Evolutionary conservation across 2,888 invertebrate species (phyloP).

Genomic region (Cosmia trapezina): DNA sequence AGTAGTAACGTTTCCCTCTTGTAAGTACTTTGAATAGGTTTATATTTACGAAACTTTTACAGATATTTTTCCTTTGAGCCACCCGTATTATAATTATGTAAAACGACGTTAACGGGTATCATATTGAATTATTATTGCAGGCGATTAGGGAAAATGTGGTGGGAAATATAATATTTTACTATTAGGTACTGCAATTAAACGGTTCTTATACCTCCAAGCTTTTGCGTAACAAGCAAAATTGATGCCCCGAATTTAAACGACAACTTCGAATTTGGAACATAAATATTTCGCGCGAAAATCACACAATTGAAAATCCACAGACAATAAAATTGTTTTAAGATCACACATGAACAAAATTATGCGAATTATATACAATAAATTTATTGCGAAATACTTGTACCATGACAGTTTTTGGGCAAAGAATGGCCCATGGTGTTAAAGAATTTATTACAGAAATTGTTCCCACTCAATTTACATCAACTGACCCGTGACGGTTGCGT

Average conservation of each 20-base stretch:
- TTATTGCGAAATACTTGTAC: conserved; percentile 37
- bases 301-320: conserved; percentile 26
- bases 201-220: conserved; percentile 8
- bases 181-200: no score
- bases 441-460: conserved; percentile 51
- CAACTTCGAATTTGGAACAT: conserved; percentile 31
- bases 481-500: conserved; percentile 78
- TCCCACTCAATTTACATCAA: conserved; percentile 74
- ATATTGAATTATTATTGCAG: conserved; percentile 32
- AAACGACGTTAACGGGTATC: conserved; percentile 25
- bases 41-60: conserved; percentile 15
- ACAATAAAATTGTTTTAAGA: conserved; percentile 53
- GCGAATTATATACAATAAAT: conserved; percentile 51
- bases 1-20: conserved; percentile 29
- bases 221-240: conserved; percentile 23
- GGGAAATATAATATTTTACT: conserved; percentile 6
- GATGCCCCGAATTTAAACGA: conserved; percentile 7
- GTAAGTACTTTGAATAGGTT: conserved; percentile 44
- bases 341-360: conserved; percentile 36
- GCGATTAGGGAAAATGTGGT: conserved; percentile 30
- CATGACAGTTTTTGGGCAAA: conserved; percentile 44
- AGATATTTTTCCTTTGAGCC: conserved; percentile 23
- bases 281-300: conserved; percentile 24
- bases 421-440: conserved; percentile 46
- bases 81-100: conserved; percentile 36